A percentile compares a stretch with the other conserved stretches of the same genome.
Evolutionary conservation across 2,797 vertebrate species (phyloP).

Genomic region (Falco biarmicus): DNA sequence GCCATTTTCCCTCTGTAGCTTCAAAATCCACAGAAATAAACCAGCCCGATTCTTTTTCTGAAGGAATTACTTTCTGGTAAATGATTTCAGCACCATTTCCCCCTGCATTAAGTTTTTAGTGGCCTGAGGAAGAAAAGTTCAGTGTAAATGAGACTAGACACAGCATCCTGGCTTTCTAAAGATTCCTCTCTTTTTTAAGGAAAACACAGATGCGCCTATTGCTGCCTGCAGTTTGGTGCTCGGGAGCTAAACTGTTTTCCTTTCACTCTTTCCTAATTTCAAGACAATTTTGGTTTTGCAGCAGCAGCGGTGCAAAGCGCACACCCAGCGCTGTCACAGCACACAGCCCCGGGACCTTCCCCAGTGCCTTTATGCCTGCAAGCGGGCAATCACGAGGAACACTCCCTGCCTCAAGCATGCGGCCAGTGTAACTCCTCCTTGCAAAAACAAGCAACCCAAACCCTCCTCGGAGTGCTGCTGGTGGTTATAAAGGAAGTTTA

Average conservation of each 20-base stretch:
- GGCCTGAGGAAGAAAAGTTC: not conserved
- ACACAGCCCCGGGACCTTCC: not conserved
- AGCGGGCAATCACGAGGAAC: not conserved
- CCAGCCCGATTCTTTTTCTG: not conserved
- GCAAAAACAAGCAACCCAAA: not conserved
- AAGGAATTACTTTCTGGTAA: not conserved
- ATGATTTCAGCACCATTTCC: not conserved
- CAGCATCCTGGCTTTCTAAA: not conserved
- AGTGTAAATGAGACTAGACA: not conserved
- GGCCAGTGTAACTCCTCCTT: not conserved
- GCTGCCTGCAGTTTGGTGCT: not conserved
- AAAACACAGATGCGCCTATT: not conserved
- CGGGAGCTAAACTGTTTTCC: rapidly evolving
- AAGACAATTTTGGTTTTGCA: not conserved
- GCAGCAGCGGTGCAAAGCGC: not conserved
- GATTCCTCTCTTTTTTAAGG: not conserved
- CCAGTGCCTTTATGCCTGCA: not conserved
- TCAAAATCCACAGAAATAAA: not conserved
- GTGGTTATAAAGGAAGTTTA: not conserved
- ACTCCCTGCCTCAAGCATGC: rapidly evolving
- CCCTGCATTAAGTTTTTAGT: not conserved
- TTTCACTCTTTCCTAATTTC: not conserved
- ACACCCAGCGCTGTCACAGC: not conserved
- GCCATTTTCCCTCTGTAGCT: not conserved
- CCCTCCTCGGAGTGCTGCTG: rapidly evolving